phyloP scores from a whole-genome alignment of 2,113 vertebrate species.

The Microcebus lehilahytsara region DNA sequence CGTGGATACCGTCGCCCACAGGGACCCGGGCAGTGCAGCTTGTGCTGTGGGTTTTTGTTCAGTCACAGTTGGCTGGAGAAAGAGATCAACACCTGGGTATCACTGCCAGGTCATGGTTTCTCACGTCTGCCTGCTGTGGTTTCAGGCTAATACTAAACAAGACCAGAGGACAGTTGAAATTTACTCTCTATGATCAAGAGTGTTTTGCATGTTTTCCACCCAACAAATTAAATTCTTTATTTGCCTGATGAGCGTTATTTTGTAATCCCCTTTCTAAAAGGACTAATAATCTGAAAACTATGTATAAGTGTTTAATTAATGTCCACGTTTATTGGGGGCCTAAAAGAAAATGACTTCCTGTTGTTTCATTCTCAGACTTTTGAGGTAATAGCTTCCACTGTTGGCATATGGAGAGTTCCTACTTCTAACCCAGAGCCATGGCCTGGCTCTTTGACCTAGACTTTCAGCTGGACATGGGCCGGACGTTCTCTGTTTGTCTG shows the following conservation, averaged over 20 bases:
- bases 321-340: neutral
- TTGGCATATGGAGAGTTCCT: neutral
- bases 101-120: neutral
- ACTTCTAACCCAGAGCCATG: neutral
- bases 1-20: neutral
- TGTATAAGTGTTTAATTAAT: neutral
- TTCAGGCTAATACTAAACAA: neutral
- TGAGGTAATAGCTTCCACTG: neutral
- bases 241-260: neutral
- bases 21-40: neutral
- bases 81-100: neutral
- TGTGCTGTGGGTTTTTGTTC: neutral
- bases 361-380: neutral
- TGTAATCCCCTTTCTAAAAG: neutral
- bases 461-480: neutral
- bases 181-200: neutral
- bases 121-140: slow-evolving; percentile 24
- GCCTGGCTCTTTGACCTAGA: neutral
- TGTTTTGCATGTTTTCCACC: neutral
- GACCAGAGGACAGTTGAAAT: slow-evolving; percentile 1
- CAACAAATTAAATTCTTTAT: neutral
- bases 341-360: neutral
- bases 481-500: neutral
- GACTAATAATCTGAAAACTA: neutral
- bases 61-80: neutral